Base-by-base conservation (phyloP, 2,888 invertebrate genomes). In the Volucella inanis region DNA sequence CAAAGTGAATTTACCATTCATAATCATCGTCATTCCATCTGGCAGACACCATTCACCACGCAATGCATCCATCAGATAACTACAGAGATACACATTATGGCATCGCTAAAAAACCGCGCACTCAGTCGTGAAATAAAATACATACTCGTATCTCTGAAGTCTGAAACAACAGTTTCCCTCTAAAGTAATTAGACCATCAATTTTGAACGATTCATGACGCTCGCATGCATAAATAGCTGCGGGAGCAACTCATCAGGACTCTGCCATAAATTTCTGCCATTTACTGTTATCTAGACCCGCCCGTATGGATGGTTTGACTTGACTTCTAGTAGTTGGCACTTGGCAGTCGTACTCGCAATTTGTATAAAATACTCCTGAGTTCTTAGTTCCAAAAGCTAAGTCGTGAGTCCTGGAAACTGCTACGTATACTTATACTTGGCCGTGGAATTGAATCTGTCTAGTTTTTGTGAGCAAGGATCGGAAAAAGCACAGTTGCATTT, bases 181-280 rank as follows among this genome's bases (percentile, higher is more conserved):
- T 67, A 55, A 67, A 80, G 89, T 90, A 90, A 91, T 90, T 90
- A 90, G 90, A 91, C 90, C 91, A 91, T 91, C 90, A 91, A 90
- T 91, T 91, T 90, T 88, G 89, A 88, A 88, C 89, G 90, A 89
- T 90, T 90, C 91, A 90, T 89, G 89, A 86, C 54, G 82, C 79
- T 67, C 59, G n/a, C 47, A 81, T 76, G 65, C 74, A 67, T 74
- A 74, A 74, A 61, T 72, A 78, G 77, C 47, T 70, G 55, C 70
- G 31, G 31, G 41, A 12, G 15, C 49, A 8, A 15, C 50, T 54
- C 62, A 45, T 49, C 9, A 8, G 57, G 15, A 39, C 11, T 1
- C 12, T 39, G 3, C 31, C 38, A 68, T 62, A 62, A 79, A 72
- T 59, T 59, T 6, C 15, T 14, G 70, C 41, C 70, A 64, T 57